Conservation (phyloP, 1,140 invertebrate species). For the Wiebesia pumilae region DNA sequence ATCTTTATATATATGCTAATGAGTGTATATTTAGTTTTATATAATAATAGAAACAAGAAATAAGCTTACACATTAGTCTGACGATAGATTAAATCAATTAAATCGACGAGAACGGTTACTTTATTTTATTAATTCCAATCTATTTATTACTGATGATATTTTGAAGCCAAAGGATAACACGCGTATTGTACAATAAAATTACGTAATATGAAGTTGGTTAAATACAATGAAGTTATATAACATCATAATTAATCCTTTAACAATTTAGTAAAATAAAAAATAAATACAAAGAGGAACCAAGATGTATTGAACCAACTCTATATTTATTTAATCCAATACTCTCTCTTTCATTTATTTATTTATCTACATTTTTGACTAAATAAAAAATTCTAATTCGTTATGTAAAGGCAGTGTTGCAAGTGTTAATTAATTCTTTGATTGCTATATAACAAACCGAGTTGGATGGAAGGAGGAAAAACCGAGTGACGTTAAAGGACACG, state of each 20-base stretch:
- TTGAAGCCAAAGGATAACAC: background rate
- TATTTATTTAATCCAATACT: background rate
- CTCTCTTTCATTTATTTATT: background rate
- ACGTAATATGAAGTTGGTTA: background rate
- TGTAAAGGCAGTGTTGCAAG: background rate
- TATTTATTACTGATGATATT: background rate
- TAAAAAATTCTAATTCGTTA: background rate
- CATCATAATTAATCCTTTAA: background rate
- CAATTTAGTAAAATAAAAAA: too few relatives aligned
- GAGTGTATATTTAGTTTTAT: too few relatives aligned
- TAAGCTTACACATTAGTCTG: too few relatives aligned
- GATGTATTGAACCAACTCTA: background rate
- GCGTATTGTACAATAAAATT: background rate
- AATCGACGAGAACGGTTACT: too few relatives aligned
- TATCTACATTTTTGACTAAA: background rate
- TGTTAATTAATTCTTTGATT: background rate
- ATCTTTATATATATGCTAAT: too few relatives aligned
- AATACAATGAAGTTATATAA: background rate
- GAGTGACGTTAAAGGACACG: slow-evolving; percentile 32
- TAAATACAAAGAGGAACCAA: too few relatives aligned
- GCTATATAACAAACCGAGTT: background rate
- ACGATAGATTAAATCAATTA: too few relatives aligned
- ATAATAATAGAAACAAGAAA: too few relatives aligned
- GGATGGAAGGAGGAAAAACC: background rate
- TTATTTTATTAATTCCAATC: too few relatives aligned